Conservation (phyloP, 2,888 invertebrate species). For the Leptura quadrifasciata region DNA sequence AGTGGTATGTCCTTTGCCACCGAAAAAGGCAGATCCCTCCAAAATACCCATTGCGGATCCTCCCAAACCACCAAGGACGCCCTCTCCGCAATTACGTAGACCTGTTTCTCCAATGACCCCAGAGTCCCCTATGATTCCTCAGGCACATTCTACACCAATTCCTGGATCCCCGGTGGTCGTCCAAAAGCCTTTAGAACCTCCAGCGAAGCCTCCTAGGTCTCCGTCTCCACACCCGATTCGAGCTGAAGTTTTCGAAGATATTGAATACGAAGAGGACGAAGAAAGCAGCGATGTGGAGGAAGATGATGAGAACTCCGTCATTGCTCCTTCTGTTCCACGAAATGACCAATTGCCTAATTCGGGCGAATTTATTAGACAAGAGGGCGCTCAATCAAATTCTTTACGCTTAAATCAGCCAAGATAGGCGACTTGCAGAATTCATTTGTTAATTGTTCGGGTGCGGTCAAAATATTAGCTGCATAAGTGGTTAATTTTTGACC, state of each 20-base stretch:
- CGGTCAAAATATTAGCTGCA: background rate
- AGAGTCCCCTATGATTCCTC: slow-evolving; percentile 37
- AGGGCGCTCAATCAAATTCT: slow-evolving; percentile 47
- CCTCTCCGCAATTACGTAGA: slow-evolving; percentile 40
- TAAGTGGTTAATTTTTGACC: background rate
- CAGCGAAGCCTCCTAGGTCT: slow-evolving; percentile 68
- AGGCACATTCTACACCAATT: slow-evolving; percentile 31
- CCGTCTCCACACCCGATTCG: slow-evolving; percentile 68
- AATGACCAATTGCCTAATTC: slow-evolving; percentile 48
- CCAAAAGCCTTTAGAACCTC: slow-evolving; percentile 57
- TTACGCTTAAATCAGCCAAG: slow-evolving; percentile 44
- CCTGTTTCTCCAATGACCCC: slow-evolving; percentile 47
- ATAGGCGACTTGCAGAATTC: slow-evolving; percentile 31
- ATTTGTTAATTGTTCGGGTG: background rate
- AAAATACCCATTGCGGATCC: slow-evolving; percentile 58
- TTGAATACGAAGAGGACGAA: slow-evolving; percentile 64
- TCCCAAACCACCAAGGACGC: slow-evolving; percentile 53
- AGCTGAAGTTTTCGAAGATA: slow-evolving; percentile 63
- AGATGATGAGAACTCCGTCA: slow-evolving; percentile 64
- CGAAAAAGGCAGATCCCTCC: slow-evolving; percentile 55
- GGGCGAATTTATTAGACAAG: slow-evolving; percentile 60
- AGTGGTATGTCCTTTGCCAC: slow-evolving; percentile 56
- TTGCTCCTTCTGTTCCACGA: slow-evolving; percentile 55
- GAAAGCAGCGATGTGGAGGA: slow-evolving; percentile 57
- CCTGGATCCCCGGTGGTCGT: slow-evolving; percentile 6